Conservation (phyloP, 2,888 invertebrate genomes). For the Lagria hirta region DNA sequence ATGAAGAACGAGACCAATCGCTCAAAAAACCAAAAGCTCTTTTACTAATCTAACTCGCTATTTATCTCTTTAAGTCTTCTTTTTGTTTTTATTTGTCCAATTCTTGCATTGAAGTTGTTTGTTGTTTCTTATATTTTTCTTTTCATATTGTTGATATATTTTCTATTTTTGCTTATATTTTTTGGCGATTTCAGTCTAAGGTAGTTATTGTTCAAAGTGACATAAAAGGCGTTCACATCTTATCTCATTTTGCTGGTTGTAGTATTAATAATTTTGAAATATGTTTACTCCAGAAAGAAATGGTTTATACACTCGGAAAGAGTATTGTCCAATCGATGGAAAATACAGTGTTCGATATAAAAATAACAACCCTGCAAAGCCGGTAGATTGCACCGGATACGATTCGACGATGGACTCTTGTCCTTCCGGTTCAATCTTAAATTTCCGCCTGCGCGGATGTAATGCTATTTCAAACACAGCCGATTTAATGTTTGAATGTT, state of each 20-base stretch:
- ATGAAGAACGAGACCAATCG: too few relatives aligned
- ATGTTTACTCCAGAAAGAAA: constrained; percentile 55
- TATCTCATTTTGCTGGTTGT: too few relatives aligned
- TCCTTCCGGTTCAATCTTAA: constrained; percentile 62
- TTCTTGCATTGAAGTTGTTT: too few relatives aligned
- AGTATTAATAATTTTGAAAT: constrained; percentile 9
- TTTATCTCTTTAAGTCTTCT: too few relatives aligned
- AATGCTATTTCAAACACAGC: constrained; percentile 36
- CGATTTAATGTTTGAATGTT: constrained; percentile 64
- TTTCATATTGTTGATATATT: too few relatives aligned
- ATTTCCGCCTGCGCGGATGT: constrained; percentile 60
- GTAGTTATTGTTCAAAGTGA: too few relatives aligned
- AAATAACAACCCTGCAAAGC: constrained; percentile 54
- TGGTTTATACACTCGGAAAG: constrained; percentile 56
- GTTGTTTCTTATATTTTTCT: too few relatives aligned
- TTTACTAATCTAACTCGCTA: too few relatives aligned
- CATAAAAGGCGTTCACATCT: not conserved
- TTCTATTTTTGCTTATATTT: too few relatives aligned
- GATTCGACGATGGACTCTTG: constrained; percentile 63
- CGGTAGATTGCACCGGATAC: constrained; percentile 58
- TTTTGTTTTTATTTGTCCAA: too few relatives aligned
- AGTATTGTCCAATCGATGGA: constrained; percentile 66
- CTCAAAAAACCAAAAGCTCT: too few relatives aligned
- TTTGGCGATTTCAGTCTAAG: too few relatives aligned
- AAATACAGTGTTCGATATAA: constrained; percentile 62